Percentiles rank a stretch among this genome's conserved stretches.
Evolutionary conservation across 2,113 vertebrate genomes (phyloP).

Genomic region (Colinus virginianus): DNA sequence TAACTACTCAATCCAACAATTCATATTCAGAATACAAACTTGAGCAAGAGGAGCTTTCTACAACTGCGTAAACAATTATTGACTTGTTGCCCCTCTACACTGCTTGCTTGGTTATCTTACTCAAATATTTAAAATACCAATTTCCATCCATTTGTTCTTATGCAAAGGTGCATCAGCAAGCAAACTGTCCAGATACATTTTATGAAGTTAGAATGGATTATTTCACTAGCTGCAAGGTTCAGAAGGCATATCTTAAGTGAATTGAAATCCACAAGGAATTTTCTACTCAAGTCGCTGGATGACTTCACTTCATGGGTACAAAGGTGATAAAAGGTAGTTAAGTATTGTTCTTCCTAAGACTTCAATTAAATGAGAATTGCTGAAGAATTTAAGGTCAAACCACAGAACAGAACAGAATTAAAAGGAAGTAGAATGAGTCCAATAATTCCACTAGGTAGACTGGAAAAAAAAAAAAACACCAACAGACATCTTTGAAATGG

Average conservation of each 20-base stretch:
- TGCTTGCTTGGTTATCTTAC: neutral
- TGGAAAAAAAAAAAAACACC: neutral
- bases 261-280: neutral
- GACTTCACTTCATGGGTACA: neutral
- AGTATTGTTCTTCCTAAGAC: neutral
- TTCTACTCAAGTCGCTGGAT: neutral
- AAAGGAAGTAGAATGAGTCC: neutral
- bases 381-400: neutral
- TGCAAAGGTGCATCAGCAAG: neutral
- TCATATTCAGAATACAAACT: neutral
- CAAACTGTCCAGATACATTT: neutral
- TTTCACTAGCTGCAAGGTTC: neutral
- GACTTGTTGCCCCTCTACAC: neutral
- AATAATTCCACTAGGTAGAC: neutral
- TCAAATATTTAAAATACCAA: neutral
- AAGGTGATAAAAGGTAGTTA: neutral
- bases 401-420: neutral
- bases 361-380: neutral
- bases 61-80: neutral
- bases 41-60: neutral
- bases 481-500: neutral
- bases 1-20: neutral
- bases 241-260: neutral
- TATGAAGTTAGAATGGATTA: neutral
- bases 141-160: neutral